Conservation (phyloP, 2,888 invertebrate species). For the Heliconius ethilla region DNA sequence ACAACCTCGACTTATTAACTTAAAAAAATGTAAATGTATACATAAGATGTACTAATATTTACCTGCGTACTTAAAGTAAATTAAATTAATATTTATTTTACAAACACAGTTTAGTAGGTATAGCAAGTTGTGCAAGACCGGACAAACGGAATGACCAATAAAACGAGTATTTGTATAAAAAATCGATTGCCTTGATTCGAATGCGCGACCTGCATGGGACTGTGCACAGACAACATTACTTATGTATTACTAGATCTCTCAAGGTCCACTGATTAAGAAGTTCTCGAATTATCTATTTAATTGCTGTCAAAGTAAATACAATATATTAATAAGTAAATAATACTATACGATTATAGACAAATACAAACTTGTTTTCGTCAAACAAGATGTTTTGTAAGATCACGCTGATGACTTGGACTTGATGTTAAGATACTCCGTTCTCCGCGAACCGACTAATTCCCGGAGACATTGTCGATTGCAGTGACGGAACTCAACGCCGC, state of each 20-base stretch:
- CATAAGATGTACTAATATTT: neutral
- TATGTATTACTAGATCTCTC: neutral
- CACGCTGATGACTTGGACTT: too few species aligned
- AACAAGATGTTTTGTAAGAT: too few species aligned
- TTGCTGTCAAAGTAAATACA: neutral
- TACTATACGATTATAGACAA: neutral
- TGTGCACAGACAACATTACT: neutral
- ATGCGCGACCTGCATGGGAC: constrained; percentile 25
- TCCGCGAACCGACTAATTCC: neutral
- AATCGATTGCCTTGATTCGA: constrained; percentile 31
- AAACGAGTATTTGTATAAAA: constrained; percentile 8
- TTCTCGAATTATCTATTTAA: constrained; percentile 6
- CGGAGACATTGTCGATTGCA: neutral
- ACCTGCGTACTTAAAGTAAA: neutral
- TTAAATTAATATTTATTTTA: neutral
- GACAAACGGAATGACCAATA: constrained; percentile 2
- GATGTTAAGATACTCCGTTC: neutral
- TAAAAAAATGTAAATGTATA: too few species aligned
- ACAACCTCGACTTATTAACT: too few species aligned
- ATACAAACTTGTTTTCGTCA: too few species aligned
- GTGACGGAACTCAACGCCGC: too few species aligned
- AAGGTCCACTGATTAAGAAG: neutral
- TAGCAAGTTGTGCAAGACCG: neutral
- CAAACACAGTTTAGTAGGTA: neutral
- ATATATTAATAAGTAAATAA: neutral